These are phyloP conservation scores for Grammomys surdaster DNA, from an alignment of 2,113 vertebrate species.

Conservation along the genomic window DNA sequence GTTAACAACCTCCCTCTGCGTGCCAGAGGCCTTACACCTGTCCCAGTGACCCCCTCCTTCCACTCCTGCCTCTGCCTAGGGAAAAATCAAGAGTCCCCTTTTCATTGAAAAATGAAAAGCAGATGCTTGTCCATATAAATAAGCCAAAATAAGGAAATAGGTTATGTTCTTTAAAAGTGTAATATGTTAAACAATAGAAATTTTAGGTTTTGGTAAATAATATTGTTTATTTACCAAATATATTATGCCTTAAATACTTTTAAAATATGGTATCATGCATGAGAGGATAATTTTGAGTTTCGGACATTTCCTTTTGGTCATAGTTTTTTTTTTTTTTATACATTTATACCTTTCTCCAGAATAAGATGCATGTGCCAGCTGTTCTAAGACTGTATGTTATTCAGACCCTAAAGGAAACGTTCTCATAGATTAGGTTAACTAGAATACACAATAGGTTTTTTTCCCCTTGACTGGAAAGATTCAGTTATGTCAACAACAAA, in stretches of 20 bases:
- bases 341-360: background rate
- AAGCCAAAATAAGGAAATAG: background rate
- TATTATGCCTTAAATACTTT: background rate
- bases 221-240: no score
- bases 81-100: background rate
- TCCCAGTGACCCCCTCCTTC: no score
- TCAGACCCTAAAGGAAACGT: background rate
- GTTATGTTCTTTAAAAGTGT: background rate
- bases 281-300: conserved; percentile 12
- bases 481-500: conserved; percentile 11
- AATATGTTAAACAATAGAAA: background rate
- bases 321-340: background rate
- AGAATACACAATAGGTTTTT: background rate
- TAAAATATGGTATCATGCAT: background rate
- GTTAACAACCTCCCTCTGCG: background rate
- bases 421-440: conserved; percentile 12
- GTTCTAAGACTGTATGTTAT: background rate
- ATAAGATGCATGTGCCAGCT: background rate
- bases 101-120: background rate
- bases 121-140: background rate
- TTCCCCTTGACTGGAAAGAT: background rate
- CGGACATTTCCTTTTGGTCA: background rate
- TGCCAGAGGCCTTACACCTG: background rate
- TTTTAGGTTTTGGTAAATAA: conserved; percentile 7
- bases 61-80: background rate